phyloP scores from a whole-genome alignment of 1,140 invertebrate genomes.

The Dreissena polymorpha region DNA sequence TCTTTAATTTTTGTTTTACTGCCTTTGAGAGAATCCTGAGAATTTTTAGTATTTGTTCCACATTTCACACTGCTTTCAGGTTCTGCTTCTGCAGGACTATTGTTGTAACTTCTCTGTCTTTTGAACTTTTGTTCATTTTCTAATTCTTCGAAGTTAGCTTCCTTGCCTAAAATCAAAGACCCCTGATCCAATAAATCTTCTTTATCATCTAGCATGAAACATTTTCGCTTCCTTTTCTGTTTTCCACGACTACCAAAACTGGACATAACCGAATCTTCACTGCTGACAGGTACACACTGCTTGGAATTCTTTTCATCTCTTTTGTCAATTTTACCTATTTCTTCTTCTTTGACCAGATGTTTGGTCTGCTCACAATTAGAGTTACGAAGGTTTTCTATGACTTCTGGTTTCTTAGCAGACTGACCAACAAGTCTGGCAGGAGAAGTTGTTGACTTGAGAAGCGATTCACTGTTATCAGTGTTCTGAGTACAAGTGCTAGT shows the following conservation, averaged over 20 bases:
- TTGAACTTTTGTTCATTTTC: conserved; percentile 12
- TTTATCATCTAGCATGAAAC: conserved; percentile 45
- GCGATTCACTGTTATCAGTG: background rate
- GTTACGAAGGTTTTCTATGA: background rate
- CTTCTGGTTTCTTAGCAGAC: background rate
- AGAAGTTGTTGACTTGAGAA: background rate
- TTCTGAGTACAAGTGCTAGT: background rate
- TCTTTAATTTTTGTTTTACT: background rate
- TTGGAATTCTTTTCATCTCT: background rate
- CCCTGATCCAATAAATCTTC: conserved; percentile 38
- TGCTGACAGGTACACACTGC: background rate
- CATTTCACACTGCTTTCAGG: background rate
- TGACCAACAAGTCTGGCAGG: too few species aligned
- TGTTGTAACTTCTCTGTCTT: conserved; percentile 11
- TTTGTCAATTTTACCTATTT: background rate
- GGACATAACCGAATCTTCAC: background rate
- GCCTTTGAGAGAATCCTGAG: background rate
- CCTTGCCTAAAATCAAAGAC: background rate
- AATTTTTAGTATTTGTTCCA: background rate
- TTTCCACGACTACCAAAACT: background rate
- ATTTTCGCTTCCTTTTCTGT: conserved; percentile 38
- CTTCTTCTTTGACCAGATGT: background rate
- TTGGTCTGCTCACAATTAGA: background rate
- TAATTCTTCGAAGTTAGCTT: background rate
- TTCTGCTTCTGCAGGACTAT: background rate